Base-by-base conservation (phyloP, 2,797 vertebrate genomes). In the Melanotaenia trifasciata region DNA sequence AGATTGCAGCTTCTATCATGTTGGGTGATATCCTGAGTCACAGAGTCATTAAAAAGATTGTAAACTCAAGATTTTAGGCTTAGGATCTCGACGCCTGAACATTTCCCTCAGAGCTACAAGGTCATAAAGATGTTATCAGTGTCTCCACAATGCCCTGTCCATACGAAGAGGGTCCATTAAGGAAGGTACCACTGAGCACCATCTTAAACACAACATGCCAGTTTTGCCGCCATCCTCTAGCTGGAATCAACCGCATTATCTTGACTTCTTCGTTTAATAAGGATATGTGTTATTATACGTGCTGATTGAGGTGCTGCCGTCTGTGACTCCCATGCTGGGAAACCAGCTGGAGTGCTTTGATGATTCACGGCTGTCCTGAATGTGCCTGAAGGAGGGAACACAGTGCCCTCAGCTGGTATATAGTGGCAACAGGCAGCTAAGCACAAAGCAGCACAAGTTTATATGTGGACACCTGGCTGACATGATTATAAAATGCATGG, bases 401-500 rank as follows among this genome's bases (percentile, higher is more conserved):
- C 76, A 91, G 87, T 57, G 80, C 90, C 90, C 85, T 77, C 92
- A 51, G 57, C 72, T 91, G 89, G 89, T 63, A 7, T 1, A 22
- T 33, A 16, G 20, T 32, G 43, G 81, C 33, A 80, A 74, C 58
- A 40, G 32, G 32, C 32, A 13, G 36, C 9, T 38, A 11, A 38
- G 43, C 1, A 45, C 43, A 45, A 45, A 45, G 38, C 13, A 40
- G 38, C 13, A 40, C 13, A 40, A 13, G 13, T 40, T 40, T 40
- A 5, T 22, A 22, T 51, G 47, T 51, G n/a, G n/a, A 51, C n/a
- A 22, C 47, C 3, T 22, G 47, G 8, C 47, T 50, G n/a, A 3
- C 45, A 47, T 20, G 45, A 47, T 47, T 47, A n/a, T n/a, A 50
- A n/a, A 22, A 9, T n/a, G 20, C 7, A 50, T n/a, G 45, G 4